A percentile compares a stretch with the other conserved stretches of the same genome.
Conservation (phyloP, 2,888 invertebrate genomes). For the Catocala sponsa region DNA sequence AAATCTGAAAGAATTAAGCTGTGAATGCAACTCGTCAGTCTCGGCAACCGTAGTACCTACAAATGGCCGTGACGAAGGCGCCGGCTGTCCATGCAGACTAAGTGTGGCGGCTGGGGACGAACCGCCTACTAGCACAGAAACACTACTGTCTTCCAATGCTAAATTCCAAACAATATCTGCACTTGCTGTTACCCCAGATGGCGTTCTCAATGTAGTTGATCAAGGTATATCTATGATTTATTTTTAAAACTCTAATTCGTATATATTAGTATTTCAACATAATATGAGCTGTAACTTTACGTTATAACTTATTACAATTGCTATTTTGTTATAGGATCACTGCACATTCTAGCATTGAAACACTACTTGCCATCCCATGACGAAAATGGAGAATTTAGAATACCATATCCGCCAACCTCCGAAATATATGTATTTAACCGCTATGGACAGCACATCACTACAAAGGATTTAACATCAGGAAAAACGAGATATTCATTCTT, state of each 20-base stretch:
- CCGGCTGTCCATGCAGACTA: constrained; percentile 82
- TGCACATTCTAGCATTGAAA: constrained; percentile 94
- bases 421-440: constrained; percentile 98
- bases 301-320: no score
- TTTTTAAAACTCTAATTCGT: no score
- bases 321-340: constrained; percentile 87
- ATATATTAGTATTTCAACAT: no score
- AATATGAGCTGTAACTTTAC: no score
- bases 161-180: constrained; percentile 96
- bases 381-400: constrained; percentile 96
- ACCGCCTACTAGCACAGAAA: constrained; percentile 93
- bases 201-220: constrained; percentile 98
- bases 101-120: constrained; percentile 89
- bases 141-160: constrained; percentile 95
- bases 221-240: constrained; percentile 88
- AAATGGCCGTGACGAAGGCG: constrained; percentile 76
- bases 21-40: constrained; percentile 88
- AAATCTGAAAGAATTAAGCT: constrained; percentile 85
- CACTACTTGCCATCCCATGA: constrained; percentile 96
- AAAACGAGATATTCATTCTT: constrained; percentile 98
- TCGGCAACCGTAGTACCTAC: constrained; percentile 85
- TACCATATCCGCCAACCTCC: constrained; percentile 97
- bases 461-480: constrained; percentile 97
- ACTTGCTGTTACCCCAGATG: constrained; percentile 97
- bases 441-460: constrained; percentile 98